Percentiles rank a stretch among this genome's conserved stretches.
Evolutionary conservation across 2,113 vertebrate genomes (phyloP).

Genomic region (Bubo scandiacus): DNA sequence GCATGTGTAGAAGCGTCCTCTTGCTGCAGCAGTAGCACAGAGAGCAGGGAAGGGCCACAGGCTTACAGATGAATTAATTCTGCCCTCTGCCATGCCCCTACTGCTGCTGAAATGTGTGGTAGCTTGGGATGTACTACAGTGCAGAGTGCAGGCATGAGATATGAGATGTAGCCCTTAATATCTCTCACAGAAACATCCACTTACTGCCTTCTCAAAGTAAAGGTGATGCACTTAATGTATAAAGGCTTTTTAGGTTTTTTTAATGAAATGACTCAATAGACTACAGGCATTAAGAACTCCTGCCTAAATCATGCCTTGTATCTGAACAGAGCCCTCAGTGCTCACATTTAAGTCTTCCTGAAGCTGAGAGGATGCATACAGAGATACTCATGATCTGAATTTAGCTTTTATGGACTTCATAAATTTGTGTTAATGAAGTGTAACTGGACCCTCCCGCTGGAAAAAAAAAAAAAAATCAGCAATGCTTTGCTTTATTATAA

Average conservation of each 20-base stretch:
- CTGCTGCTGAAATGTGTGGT: not conserved
- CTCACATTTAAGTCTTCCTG: not conserved
- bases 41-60: accelerated
- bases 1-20: not conserved
- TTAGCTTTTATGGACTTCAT: not conserved
- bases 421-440: not conserved
- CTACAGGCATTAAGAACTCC: not conserved
- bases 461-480: not conserved
- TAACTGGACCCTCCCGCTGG: not conserved
- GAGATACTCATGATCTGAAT: not conserved
- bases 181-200: not conserved
- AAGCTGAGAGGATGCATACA: not conserved
- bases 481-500: not conserved
- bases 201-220: not conserved
- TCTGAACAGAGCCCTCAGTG: not conserved
- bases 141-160: not conserved
- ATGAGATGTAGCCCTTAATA: not conserved
- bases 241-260: not conserved
- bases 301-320: not conserved
- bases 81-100: not conserved
- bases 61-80: too few relatives aligned
- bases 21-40: not conserved
- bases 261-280: not conserved
- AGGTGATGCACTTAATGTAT: not conserved
- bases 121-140: accelerated